These are phyloP conservation scores for Thalassoma bifasciatum DNA, from an alignment of 2,113 vertebrate species.

Conservation along the genomic window DNA sequence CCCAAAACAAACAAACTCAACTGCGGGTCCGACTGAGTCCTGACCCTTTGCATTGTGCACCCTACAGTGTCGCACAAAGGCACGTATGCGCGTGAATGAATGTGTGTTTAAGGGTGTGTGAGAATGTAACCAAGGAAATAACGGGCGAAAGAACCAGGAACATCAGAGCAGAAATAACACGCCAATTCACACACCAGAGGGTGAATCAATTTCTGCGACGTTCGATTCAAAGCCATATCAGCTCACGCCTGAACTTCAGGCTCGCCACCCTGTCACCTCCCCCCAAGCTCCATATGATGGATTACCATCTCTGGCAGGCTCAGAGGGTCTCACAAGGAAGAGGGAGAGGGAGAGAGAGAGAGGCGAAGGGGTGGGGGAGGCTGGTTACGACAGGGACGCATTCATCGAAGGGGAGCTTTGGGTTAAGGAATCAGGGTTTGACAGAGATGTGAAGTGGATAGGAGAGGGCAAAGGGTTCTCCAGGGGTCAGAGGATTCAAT, in stretches of 20 bases:
- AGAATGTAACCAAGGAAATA: conserved; percentile 52
- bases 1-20: conserved; percentile 86
- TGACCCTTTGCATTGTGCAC: conserved; percentile 44
- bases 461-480: conserved; percentile 69
- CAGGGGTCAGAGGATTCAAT: conserved; percentile 83
- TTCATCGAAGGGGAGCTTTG: conserved; percentile 60
- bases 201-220: conserved; percentile 74
- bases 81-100: conserved; percentile 28
- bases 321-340: conserved; percentile 46
- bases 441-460: conserved; percentile 71
- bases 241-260: conserved; percentile 72
- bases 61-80: conserved; percentile 35
- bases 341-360: conserved; percentile 6
- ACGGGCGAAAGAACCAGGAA: conserved; percentile 53
- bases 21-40: conserved; percentile 70
- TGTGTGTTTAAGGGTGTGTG: conserved; percentile 57
- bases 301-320: conserved; percentile 77
- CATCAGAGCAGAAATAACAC: conserved; percentile 58
- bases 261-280: conserved; percentile 65
- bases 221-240: conserved; percentile 72
- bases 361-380: conserved; percentile 51
- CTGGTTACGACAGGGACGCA: conserved; percentile 67
- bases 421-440: conserved; percentile 78
- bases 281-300: conserved; percentile 73
- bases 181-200: conserved; percentile 61